Base-by-base conservation (phyloP, 2,113 vertebrate genomes). In the Potamarius usumacintae region DNA sequence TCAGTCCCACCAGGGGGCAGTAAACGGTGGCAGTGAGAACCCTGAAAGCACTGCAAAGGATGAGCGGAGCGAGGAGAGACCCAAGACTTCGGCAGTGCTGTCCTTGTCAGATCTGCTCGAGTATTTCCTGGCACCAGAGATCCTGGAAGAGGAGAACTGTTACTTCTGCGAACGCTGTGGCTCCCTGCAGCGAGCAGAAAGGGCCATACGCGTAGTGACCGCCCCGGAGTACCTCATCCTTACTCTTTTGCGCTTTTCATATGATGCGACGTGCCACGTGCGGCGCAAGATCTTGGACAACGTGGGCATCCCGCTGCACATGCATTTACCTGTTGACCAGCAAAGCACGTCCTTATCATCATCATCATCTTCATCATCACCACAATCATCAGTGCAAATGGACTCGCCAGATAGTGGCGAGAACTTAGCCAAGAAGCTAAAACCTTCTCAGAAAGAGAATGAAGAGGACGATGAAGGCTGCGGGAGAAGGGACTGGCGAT, bases 211-310 rank as follows among this genome's bases (percentile, higher is more conserved):
- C 89, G 96, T 99, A 90, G 92, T 97, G 4, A 96, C 97, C 27
- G 97, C 97, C 25, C 98, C 98, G 0, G 97, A 99, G 92, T 99
- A 99, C 96, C 96, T 99, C 93, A 98, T 99, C 94, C 96, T 99
- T 86, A 99, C 98, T 53, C 96, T 99, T 78, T 89, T 99, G 91
- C 96, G 98, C 91, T 99, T 99, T 94, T 98, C 98, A 0, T 99
- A 99, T 14, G 98, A 99, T 89, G 97, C 97, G 91, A 97, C 97
- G 91, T 97, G 95, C 94, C 98, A 99, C 1, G 93, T 99, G 82
- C 96, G 98, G 50, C 96, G 97, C 88, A 99, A 99, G 94, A 99
- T 99, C 90, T 92, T 99, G 92, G 98, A 99, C 92, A 97, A 97
- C 79, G 97, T 99, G 86, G 96, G 96, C 91, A 96, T 99, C 86